Base-by-base conservation (phyloP, 2,888 invertebrate species). In the Pantelozetes paolii region DNA sequence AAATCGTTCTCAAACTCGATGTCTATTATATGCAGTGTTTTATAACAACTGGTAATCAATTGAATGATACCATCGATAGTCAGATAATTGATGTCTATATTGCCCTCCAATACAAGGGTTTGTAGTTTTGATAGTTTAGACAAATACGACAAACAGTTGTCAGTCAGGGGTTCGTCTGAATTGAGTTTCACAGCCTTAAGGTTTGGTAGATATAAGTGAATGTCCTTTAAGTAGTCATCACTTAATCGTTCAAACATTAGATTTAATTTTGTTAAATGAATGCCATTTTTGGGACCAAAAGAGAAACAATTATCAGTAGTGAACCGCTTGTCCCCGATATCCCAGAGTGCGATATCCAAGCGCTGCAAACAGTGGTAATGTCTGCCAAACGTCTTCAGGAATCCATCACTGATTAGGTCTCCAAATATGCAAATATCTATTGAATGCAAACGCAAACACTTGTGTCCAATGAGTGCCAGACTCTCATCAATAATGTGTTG, bases 41-140 rank as follows among this genome's bases (percentile, higher is more conserved):
- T 5, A 2, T 6, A 8, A 30, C 62, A 30, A 30, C 26, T 6
- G 30, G 5, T 30, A 2, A 62, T 30, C 13, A 62, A 62, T 18
- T 62, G 30, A 6, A 62, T 11, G n/a, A 62, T 62, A 1, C 30
- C 30, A 6, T 62, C 62, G 30, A 62, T 15, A 18, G 30, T 28
- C 26, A 62, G 11, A 30, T 23, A 62, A 30, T 62, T 30, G 8
- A 62, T 5, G 15, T 30, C 30, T 23, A 62, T 62, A 30, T 62
- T 62, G 18, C 62, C 62, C 32, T 62, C 62, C 62, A 62, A 62
- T 62, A 62, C 62, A 30, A 62, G 13, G 13, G 62, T 62, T 9
- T n/a, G 9, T 15, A 62, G 26, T 6, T 62, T 8, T 18, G 2
- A 13, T 8, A 62, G 18, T 62, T 62, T 62, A 23, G 62, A 62